Evolutionary conservation across 2,113 vertebrate species (phyloP).

Genomic region (Amblyopsis rosae): DNA sequence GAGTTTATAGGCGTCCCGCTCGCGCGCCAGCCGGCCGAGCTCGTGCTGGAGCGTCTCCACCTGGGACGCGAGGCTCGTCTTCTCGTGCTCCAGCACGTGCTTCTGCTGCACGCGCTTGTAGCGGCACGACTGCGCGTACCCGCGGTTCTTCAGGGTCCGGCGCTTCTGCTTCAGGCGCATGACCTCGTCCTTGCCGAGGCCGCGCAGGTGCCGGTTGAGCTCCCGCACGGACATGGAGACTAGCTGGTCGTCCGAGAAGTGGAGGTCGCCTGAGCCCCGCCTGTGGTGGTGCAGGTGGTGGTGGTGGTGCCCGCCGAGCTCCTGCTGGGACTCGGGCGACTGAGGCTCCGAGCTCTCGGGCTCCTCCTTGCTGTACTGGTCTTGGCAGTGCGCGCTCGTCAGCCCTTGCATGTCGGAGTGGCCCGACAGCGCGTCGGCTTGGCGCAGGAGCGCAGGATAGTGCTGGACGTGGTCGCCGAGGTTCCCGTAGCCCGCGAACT

Average conservation of each 20-base stretch:
- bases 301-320: slow-evolving; percentile 75
- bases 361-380: slow-evolving; percentile 80
- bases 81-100: slow-evolving; percentile 94
- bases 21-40: slow-evolving; percentile 89
- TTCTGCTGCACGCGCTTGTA: slow-evolving; percentile 97
- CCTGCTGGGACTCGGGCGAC: slow-evolving; percentile 72
- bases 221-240: slow-evolving; percentile 97
- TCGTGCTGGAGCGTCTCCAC: slow-evolving; percentile 96
- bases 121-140: slow-evolving; percentile 97
- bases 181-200: slow-evolving; percentile 93
- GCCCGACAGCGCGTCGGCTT: slow-evolving; percentile 74
- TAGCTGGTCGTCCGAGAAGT: slow-evolving; percentile 96
- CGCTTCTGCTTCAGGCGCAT: slow-evolving; percentile 98
- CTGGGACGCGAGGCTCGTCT: slow-evolving; percentile 90
- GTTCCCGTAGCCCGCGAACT: slow-evolving; percentile 74
- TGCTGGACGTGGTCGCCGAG: slow-evolving; percentile 72
- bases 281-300: slow-evolving; percentile 75
- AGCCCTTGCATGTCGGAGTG: slow-evolving; percentile 78
- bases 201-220: slow-evolving; percentile 93
- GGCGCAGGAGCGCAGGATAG: slow-evolving; percentile 66
- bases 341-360: slow-evolving; percentile 78
- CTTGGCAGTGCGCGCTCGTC: slow-evolving; percentile 59
- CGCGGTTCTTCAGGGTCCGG: slow-evolving; percentile 95
- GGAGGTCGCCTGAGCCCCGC: slow-evolving; percentile 71
- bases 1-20: slow-evolving; percentile 95